Percentiles rank a stretch among this genome's conserved stretches.
Evolutionary conservation across 2,888 invertebrate genomes (phyloP).

Genomic region (Petrolisthes cinctipes): DNA sequence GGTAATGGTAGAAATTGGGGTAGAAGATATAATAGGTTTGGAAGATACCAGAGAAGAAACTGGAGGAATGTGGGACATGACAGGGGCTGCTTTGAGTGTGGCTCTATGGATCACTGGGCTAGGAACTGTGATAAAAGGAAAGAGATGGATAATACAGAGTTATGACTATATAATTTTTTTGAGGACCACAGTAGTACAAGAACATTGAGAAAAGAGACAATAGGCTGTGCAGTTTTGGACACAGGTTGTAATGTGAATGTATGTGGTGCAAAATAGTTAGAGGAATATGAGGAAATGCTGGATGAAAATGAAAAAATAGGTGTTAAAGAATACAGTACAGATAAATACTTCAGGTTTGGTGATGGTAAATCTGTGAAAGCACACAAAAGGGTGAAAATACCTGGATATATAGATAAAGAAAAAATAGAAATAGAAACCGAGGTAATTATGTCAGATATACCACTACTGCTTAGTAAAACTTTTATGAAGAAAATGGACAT

Average conservation of each 20-base stretch:
- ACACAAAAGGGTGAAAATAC: slow-evolving; percentile 7
- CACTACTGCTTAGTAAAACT: slow-evolving; percentile 1
- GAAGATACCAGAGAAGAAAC: not conserved
- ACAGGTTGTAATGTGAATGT: slow-evolving; percentile 5
- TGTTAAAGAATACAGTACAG: not conserved
- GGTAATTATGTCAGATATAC: not conserved
- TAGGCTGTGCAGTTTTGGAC: slow-evolving; percentile 9
- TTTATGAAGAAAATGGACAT: slow-evolving; percentile 16
- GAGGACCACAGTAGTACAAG: slow-evolving; percentile 1
- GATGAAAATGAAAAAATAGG: not conserved
- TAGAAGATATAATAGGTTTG: not conserved
- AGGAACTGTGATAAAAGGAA: not conserved
- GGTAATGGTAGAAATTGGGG: not conserved
- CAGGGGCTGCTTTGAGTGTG: not conserved
- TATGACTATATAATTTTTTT: not conserved
- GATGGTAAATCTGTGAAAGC: slow-evolving; percentile 9
- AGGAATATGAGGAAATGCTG: not conserved
- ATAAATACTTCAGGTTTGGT: slow-evolving; percentile 1
- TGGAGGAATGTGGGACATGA: not conserved
- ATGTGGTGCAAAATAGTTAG: not conserved
- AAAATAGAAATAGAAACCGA: not conserved
- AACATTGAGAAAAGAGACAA: not conserved
- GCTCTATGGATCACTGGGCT: not conserved
- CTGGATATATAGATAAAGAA: not conserved
- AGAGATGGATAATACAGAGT: not conserved